Evolutionary conservation across 2,888 invertebrate genomes (phyloP), one percentile per base, ranked within the genome.

Genomic region (Galeopsomyia nigrocyanea): DNA sequence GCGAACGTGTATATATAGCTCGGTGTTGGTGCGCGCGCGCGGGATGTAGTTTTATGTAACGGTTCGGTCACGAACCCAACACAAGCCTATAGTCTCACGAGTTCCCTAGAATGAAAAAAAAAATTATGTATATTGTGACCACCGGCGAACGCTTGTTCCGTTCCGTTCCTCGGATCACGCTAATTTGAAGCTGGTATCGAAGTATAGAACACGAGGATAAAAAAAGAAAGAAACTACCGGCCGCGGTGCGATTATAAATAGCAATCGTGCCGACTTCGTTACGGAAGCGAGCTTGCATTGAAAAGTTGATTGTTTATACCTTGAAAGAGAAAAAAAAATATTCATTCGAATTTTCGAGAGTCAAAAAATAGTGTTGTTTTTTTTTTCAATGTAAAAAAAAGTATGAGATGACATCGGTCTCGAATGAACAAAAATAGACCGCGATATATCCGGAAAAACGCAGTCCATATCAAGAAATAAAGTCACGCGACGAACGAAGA

Each of bases 61-160:
- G 79, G 79, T 76, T 69, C 73, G 76, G 79, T 80, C 79, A 80
- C 79, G 80, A 80, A 79, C 72, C 76, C 61, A 68, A 64, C 57
- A 17, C 57, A 17, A 46, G 47, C 51, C 21, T 19, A 31, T 31
- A 73, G 73, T 77, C 77, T 76, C 77, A 78, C 77, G 77, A 75
- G 68, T 56, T 31, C 17, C 47, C 66, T 39, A 64, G 58, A 55
- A 68, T 26, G 5, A 58, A 39, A 39, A 39, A 39, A 39, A 39
- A 39, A n/a, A 49, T 49, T 66, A 61, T 62, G 47, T 58, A 68
- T 57, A 68, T 63, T 31, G 62, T 47, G 63, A 17, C 51, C 57
- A 62, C 49, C 65, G 16, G 46, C 39, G 19, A 49, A 49, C 60
- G 55, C n/a, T 61, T 51, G 57, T 51, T 69, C 56, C 21, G 47